Evolutionary conservation across 2,888 invertebrate species (phyloP), one percentile per base, ranked within the genome.

Genomic region (Zygothrica quintamaculata): DNA sequence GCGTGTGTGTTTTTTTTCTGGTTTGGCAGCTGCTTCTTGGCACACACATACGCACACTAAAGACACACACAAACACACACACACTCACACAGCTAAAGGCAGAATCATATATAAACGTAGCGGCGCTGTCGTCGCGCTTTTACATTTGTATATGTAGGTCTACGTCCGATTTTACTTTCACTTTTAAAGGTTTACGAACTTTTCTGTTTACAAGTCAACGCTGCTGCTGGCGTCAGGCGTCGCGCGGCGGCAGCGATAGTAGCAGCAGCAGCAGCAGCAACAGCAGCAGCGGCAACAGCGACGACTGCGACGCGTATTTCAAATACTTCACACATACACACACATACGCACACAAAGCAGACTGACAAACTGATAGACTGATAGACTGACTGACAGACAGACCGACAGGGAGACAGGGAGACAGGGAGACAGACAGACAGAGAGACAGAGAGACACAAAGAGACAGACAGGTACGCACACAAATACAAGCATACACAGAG

Each of bases 141-240:
- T 76, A 71, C 66, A 57, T 62, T 67, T 87, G 90, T 90, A 89
- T 90, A 90, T 90, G 90, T 91, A 90, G 90, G 91, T 91, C 90
- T 90, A 89, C 89, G 90, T 89, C 90, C 90, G 90, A 90, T 88
- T 84, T 88, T 89, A 90, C 91, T 91, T 91, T 91, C 90, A 90
- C 91, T 91, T 90, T 91, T 90, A 88, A 90, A 91, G 90, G 90
- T 90, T 85, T 88, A 90, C 89, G 90, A 90, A 90, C 90, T 90
- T 88, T 90, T 87, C 80, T 89, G 89, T 89, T 88, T 88, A 89
- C 88, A 88, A 87, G 77, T 84, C 74, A 79, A 65, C 61, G 60
- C 59, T 59, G 77, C 65, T 73, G 73, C 65, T 59, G 75, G 62
- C 72, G 53, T 65, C 47, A 50, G 65, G 40, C 33, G 50, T 55